Evolutionary conservation across 1,140 invertebrate species (phyloP).

Genomic region (Drosophila pachea): DNA sequence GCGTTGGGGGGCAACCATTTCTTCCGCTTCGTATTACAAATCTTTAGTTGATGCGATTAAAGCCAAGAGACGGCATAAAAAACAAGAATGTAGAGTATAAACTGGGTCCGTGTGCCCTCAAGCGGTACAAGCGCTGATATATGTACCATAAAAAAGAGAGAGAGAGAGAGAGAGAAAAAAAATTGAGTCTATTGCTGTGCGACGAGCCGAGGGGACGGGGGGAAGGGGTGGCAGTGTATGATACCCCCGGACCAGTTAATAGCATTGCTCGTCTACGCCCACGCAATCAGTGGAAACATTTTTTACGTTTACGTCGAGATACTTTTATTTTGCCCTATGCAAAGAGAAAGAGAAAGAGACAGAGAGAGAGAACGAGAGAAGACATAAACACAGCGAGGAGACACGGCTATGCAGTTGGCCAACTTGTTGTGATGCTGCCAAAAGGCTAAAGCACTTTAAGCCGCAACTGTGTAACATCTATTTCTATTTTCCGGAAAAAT

Average conservation of each 20-base stretch:
- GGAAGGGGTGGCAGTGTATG: not conserved
- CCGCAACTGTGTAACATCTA: not conserved
- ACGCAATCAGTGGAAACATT: conserved; percentile 50
- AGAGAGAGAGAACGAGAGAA: not conserved
- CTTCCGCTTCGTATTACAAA: conserved; percentile 51
- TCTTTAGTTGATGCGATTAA: conserved; percentile 50
- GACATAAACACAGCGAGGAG: conserved; percentile 22
- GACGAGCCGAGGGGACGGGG: not conserved
- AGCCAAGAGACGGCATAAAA: conserved; percentile 18
- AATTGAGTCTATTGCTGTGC: conserved; percentile 18
- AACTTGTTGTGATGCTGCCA: conserved; percentile 40
- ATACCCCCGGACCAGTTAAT: conserved; percentile 45
- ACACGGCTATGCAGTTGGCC: conserved; percentile 37
- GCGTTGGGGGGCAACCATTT: conserved; percentile 25
- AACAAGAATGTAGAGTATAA: conserved; percentile 10
- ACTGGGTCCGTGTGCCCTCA: conserved; percentile 32
- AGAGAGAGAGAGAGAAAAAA: conserved; percentile 23
- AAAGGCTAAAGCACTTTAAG: conserved; percentile 18
- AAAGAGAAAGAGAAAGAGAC: not conserved
- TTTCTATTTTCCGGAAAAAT: not conserved
- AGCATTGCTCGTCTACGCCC: conserved; percentile 51
- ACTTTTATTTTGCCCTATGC: conserved; percentile 19
- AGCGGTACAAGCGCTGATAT: conserved; percentile 37
- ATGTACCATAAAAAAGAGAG: conserved; percentile 29
- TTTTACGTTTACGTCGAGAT: conserved; percentile 34